Conservation (phyloP, 2,113 vertebrate species). For the Poicephalus gulielmi region DNA sequence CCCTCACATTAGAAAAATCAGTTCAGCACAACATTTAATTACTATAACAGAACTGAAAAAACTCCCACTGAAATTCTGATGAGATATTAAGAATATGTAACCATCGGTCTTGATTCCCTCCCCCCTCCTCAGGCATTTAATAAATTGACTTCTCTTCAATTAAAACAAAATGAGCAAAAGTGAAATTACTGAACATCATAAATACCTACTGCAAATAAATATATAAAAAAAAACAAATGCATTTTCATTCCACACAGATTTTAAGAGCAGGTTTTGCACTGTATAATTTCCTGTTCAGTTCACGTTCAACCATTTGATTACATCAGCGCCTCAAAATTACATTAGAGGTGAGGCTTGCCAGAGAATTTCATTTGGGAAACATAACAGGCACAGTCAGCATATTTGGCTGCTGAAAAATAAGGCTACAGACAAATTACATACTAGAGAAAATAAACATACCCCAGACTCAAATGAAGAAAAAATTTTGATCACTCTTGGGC, state of each 20-base stretch:
- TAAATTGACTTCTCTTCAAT: neutral
- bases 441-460: neutral
- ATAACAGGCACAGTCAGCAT: neutral
- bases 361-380: slow-evolving; percentile 1
- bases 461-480: neutral
- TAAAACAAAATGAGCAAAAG: neutral
- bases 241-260: neutral
- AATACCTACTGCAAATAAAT: neutral
- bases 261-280: neutral
- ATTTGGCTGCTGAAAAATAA: slow-evolving; percentile 7
- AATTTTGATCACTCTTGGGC: neutral
- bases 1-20: neutral
- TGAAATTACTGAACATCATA: neutral
- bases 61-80: neutral
- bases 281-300: neutral
- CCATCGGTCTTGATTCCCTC: accelerated
- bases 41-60: neutral
- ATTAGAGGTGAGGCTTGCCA: neutral
- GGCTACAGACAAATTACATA: slow-evolving; percentile 12
- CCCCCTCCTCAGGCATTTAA: neutral
- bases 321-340: slow-evolving; percentile 20
- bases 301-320: neutral
- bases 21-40: neutral
- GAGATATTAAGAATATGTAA: neutral
- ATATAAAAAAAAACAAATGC: accelerated